Conservation (phyloP, 2,888 invertebrate species). For the Netelia fuscicornis region DNA sequence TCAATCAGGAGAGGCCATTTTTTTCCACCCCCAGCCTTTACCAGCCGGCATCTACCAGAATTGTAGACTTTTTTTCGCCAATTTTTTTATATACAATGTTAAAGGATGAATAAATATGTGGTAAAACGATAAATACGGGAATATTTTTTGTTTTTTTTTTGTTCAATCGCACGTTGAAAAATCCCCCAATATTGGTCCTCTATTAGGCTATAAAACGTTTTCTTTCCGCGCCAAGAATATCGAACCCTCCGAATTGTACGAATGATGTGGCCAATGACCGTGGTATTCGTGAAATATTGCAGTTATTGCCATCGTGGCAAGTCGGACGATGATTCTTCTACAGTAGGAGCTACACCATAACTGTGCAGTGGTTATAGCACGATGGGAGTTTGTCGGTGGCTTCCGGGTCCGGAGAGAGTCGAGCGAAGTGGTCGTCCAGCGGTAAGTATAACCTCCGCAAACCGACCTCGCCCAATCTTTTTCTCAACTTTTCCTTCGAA, state of each 20-base stretch:
- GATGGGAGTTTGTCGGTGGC: constrained; percentile 48
- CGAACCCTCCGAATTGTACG: constrained; percentile 11
- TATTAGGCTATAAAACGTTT: not conserved
- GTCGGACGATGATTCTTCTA: constrained; percentile 12
- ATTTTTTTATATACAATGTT: too few relatives aligned
- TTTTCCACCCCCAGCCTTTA: too few relatives aligned
- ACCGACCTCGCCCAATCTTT: constrained; percentile 65
- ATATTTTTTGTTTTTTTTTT: too few relatives aligned
- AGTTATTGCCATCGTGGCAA: constrained; percentile 47
- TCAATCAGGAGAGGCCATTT: too few relatives aligned
- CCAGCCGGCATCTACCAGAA: too few relatives aligned
- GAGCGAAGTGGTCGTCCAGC: constrained; percentile 45
- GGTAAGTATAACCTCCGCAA: constrained; percentile 54
- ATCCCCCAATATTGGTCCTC: too few relatives aligned
- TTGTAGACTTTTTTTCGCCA: too few relatives aligned
- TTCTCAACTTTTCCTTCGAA: constrained; percentile 61
- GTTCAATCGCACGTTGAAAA: too few relatives aligned
- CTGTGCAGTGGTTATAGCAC: constrained; percentile 46
- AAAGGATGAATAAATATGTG: too few relatives aligned
- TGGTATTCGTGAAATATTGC: constrained; percentile 47
- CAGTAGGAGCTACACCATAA: constrained; percentile 37
- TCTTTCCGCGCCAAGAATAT: not conserved
- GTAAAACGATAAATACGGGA: too few relatives aligned
- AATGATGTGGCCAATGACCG: constrained; percentile 17
- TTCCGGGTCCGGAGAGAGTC: constrained; percentile 9